phyloP scores from a whole-genome alignment of 2,797 vertebrate species.

The Numenius phaeopus region DNA sequence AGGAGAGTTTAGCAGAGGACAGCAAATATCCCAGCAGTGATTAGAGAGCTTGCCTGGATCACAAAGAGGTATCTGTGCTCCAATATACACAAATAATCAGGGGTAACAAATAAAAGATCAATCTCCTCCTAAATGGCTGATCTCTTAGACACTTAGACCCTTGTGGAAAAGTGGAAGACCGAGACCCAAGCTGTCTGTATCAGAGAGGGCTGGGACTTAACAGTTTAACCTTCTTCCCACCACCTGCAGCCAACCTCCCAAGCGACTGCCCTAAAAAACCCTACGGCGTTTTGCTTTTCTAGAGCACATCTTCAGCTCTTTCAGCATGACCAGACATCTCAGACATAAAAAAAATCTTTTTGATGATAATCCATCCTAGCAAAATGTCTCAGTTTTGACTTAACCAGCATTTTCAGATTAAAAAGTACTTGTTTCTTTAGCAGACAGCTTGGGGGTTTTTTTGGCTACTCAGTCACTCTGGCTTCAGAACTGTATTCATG shows the following conservation, averaged over 20 bases:
- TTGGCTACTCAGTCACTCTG: neutral
- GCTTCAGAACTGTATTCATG: neutral
- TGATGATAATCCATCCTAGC: neutral
- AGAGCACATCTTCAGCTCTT: neutral
- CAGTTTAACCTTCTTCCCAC: neutral
- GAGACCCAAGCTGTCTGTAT: neutral
- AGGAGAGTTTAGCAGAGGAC: neutral
- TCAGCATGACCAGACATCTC: neutral
- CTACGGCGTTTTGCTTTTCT: neutral
- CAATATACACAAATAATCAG: neutral
- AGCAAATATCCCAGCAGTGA: neutral
- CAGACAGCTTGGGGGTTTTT: neutral
- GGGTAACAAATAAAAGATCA: neutral
- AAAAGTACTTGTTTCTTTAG: neutral
- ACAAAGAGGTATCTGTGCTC: neutral
- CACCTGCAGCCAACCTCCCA: neutral
- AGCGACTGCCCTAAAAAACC: neutral
- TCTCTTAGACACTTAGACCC: neutral
- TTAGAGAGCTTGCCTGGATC: neutral
- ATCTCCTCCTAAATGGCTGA: neutral
- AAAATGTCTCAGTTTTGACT: neutral
- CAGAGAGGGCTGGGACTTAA: neutral
- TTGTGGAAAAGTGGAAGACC: neutral
- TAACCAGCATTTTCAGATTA: neutral
- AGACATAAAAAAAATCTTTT: neutral